Conservation (phyloP, 1,140 invertebrate genomes). For the Parasteatoda tepidariorum region DNA sequence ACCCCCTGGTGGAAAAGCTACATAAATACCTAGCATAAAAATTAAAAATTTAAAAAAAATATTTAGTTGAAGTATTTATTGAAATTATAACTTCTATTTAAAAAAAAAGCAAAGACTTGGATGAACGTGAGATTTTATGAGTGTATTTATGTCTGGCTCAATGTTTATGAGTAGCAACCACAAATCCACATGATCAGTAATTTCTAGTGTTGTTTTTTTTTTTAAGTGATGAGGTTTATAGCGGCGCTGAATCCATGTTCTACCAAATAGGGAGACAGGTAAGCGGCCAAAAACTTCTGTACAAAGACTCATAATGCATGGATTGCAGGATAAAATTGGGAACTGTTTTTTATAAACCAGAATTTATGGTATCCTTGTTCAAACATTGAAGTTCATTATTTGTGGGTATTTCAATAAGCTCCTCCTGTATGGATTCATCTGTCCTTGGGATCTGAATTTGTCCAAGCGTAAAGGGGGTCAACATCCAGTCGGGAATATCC, state of each 20-base stretch:
- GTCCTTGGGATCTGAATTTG: constrained; percentile 12
- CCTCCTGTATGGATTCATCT: constrained; percentile 1
- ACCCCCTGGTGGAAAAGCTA: too few species aligned
- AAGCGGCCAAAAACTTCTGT: neutral
- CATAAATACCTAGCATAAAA: too few species aligned
- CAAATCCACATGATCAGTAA: neutral
- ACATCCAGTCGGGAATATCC: constrained; percentile 57
- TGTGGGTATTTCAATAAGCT: constrained; percentile 35
- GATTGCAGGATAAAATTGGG: neutral
- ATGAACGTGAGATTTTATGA: neutral
- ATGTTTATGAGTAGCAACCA: neutral
- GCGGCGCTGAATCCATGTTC: neutral
- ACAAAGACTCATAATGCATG: neutral
- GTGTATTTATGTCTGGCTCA: neutral
- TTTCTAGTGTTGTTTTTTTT: neutral
- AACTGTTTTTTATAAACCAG: neutral
- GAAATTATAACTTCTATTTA: neutral
- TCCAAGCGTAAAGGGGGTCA: constrained; percentile 31
- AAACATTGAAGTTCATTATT: constrained; percentile 38
- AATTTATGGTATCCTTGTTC: constrained; percentile 6
- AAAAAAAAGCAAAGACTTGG: neutral
- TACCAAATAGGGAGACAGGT: neutral
- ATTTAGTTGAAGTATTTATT: neutral
- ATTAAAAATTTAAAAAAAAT: too few species aligned
- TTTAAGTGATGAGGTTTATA: neutral